Evolutionary conservation across 1,140 invertebrate genomes (phyloP).

Genomic region (Pectinophora gossypiella): DNA sequence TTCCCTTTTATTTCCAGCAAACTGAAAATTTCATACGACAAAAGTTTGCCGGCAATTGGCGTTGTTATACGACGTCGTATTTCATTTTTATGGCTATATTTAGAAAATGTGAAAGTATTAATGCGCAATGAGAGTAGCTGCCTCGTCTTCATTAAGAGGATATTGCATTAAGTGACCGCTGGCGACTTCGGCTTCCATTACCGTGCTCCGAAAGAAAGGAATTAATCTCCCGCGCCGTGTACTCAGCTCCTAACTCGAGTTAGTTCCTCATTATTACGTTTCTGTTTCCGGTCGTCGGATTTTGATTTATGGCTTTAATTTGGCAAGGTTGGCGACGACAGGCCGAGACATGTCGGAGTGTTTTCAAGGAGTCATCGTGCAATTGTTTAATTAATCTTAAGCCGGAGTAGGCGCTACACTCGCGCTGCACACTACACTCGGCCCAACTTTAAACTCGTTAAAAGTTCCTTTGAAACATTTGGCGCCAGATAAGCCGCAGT

Average conservation of each 20-base stretch:
- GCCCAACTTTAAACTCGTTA: constrained; percentile 73
- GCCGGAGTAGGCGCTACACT: constrained; percentile 48
- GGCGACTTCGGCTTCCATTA: not conserved
- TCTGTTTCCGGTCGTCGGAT: constrained; percentile 66
- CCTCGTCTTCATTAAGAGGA: not conserved
- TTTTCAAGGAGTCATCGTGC: constrained; percentile 72
- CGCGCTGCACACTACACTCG: constrained; percentile 66
- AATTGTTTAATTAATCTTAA: constrained; percentile 75
- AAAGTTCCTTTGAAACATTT: constrained; percentile 74
- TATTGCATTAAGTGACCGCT: not conserved
- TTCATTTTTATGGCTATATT: not conserved
- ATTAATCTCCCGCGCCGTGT: constrained; percentile 23
- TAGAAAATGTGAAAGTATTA: not conserved
- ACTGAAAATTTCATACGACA: constrained; percentile 24
- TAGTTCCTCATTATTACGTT: constrained; percentile 68
- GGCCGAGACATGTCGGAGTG: constrained; percentile 72
- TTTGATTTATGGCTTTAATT: constrained; percentile 75
- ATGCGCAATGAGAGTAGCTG: not conserved
- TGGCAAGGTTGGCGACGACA: constrained; percentile 70
- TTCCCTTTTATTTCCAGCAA: constrained; percentile 25
- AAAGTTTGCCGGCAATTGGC: constrained; percentile 6
- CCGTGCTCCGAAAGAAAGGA: constrained; percentile 21
- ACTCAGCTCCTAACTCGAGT: constrained; percentile 35
- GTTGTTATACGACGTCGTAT: not conserved
- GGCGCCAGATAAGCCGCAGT: constrained; percentile 71